Evolutionary conservation across 2,888 invertebrate genomes (phyloP), one percentile per base, ranked within the genome.

Genomic region (Stenodera caucasica): DNA sequence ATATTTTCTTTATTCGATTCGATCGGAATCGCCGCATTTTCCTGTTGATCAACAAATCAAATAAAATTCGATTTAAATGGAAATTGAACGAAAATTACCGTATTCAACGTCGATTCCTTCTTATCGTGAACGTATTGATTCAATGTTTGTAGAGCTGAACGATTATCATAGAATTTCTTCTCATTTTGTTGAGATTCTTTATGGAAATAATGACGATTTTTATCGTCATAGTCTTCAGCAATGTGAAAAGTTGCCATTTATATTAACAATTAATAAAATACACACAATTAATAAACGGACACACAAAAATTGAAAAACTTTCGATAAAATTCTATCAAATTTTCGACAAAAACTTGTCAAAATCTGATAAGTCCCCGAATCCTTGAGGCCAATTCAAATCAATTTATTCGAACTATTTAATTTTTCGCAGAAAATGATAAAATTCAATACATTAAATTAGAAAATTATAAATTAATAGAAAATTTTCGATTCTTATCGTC

Each of bases 231-330:
- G 64, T 76, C 76, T 69, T 75, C 70, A 54, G 70, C 70, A 60
- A 75, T 71, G 54, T 66, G 65, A 67, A 76, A 74, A 50, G 67
- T 63, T 52, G 74, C 70, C 75, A 76, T 76, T 58, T 54, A 65
- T 55, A 33, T n/a, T 12, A n/a, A n/a, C n/a, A 15, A 26, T 54
- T 58, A 37, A 9, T 29, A 26, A 26, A 26, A 49, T 21, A 49
- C 49, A 21, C 40, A 26, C 26, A 26, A 26, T 26, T 4, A 26
- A n/a, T n/a, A 26, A 26, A 26, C 26, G 26, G 26, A 26, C 2
- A 26, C 2, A 26, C 2, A 26, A 26, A 26, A 26, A 26, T 26
- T 26, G 26, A 26, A 26, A 26, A 26, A 26, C 5, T 26, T 4
- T 26, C 26, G 26, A 26, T 26, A 5, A 26, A n/a, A n/a, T n/a